Evolutionary conservation across 2,797 vertebrate genomes (phyloP), one percentile per base, ranked within the genome.

Genomic region (Podarcis lilfordi): DNA sequence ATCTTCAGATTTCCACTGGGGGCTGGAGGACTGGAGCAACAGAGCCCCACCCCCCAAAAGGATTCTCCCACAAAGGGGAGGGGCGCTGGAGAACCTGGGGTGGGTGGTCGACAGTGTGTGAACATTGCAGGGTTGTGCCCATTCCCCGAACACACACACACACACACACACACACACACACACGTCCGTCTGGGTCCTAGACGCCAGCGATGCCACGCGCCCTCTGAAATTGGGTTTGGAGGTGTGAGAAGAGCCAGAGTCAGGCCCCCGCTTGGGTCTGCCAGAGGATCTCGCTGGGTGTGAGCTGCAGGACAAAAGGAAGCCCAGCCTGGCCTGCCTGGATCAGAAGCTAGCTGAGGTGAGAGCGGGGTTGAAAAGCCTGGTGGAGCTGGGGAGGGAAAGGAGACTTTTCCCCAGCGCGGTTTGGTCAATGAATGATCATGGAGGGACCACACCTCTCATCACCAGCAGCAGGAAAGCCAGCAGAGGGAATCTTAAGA

Each of bases 351-450:
- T 75, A 80, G 71, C 27, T n/a, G 81, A 88, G 86, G 80, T 88
- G 86, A 88, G 86, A 80, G 55, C 27, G 43, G 81, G 82, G 86
- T 61, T 88, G 86, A 88, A 80, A 68, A 82, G 80, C 59, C 80
- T 13, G 29, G 27, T 1, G 74, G 29, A 21, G 43, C 35, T 10
- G 29, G 29, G 25, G 29, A 37, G 27, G 25, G 3, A 59, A 15
- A 59, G 80, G 6, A 29, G 25, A 77, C 27, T 66, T 35, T 29
- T 8, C 40, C 35, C 21, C 2, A 23, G 55, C 35, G 25, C 37
- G 10, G 59, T 23, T 15, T 29, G 8, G 15, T 19, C 59, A 9
- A 21, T 2, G 29, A 9, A 21, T 2, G 29, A 1, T 23, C 10
- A 0, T 29, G 50, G 21, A 64, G 64, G 69, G 72, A 21, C 86